phyloP scores from a whole-genome alignment of 2,113 vertebrate species.

The Megaceryle maxima region DNA sequence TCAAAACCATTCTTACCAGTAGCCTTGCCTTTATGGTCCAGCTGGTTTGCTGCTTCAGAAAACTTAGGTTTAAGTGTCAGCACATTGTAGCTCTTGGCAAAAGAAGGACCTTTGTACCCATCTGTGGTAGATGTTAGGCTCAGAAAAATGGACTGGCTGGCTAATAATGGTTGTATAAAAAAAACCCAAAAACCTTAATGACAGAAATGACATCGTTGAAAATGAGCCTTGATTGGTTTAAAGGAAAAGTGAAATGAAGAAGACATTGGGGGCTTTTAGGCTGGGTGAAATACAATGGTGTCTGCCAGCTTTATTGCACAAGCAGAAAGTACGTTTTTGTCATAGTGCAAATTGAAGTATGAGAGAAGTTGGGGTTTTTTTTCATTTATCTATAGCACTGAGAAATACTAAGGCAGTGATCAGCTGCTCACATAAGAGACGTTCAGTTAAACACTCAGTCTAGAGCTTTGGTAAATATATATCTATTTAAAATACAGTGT shows the following conservation, averaged over 20 bases:
- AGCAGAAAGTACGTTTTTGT: neutral
- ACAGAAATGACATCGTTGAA: neutral
- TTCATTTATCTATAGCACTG: neutral
- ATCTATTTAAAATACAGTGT: neutral
- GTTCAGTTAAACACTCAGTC: neutral
- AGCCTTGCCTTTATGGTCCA: neutral
- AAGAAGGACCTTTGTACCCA: neutral
- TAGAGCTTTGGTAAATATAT: neutral
- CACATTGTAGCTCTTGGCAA: neutral
- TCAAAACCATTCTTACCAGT: neutral
- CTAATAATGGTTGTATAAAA: neutral
- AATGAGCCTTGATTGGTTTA: neutral
- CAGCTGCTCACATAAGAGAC: neutral
- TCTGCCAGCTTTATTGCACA: neutral
- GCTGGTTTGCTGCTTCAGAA: neutral
- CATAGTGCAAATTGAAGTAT: fast-evolving
- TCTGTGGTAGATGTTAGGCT: neutral
- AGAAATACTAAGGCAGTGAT: neutral
- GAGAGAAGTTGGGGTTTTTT: neutral
- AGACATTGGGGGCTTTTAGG: neutral
- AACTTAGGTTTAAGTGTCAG: neutral
- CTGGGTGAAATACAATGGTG: neutral
- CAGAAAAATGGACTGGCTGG: neutral
- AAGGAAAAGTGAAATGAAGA: neutral
- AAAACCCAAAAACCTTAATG: neutral